Evolutionary conservation across 2,888 invertebrate genomes (phyloP), one percentile per base, ranked within the genome.

Genomic region (Idaea biselata): DNA sequence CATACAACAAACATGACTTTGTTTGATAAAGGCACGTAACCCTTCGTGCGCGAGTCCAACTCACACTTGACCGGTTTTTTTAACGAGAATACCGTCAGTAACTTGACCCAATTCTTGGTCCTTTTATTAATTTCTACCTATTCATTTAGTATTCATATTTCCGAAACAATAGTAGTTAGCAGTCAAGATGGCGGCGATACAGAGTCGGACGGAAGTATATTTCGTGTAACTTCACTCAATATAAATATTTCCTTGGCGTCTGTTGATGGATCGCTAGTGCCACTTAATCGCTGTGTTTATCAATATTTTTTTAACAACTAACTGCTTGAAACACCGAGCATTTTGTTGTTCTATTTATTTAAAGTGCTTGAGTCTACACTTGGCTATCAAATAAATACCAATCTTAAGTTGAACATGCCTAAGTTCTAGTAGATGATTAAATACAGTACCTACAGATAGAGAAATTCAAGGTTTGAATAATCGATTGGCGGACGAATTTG

Each of bases 161-260:
- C 17, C 56, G 58, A 61, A 73, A 82, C 81, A 83, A 81, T 80
- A 69, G 74, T 62, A 68, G 76, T 70, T 75, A 77, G 73, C 68
- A 76, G 62, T 63, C 60, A 68, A 78, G 82, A 83, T 84, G 69
- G 68, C 60, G 16, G 62, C 65, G 72, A 78, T 82, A 80, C 75
- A 63, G 67, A 65, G 68, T 62, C 83, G 84, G 87, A 84, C 82
- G 56, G 77, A 70, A 71, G 66, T 67, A 68, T 70, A 62, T 67
- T 70, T 62, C 72, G 75, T 75, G 75, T 76, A 79, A 80, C 78
- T 80, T 76, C 78, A 75, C 74, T 73, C 74, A 77, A 77, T 74
- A 79, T 76, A 85, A 88, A 88, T 87, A 87, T 87, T 87, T 87
- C 74, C 75, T 77, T 83, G 82, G 79, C 81, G 75, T 73, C 60